Evolutionary conservation across 2,888 invertebrate genomes (phyloP), one percentile per base, ranked within the genome.

Genomic region (Melinaea marsaeus): DNA sequence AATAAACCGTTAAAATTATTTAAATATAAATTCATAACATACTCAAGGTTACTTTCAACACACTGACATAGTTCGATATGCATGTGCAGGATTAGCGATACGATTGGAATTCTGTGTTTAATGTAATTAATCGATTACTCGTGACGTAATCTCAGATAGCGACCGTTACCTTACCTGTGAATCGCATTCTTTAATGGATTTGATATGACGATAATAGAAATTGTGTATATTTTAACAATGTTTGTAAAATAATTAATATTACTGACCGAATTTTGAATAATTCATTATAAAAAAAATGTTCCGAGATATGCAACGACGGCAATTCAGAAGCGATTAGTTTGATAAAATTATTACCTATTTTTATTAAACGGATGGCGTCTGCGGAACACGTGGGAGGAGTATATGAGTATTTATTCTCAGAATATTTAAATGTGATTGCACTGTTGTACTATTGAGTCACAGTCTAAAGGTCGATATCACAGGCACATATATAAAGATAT

Each of bases 361-460:
- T 64, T 62, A 59, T 55, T 63, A 65, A 70, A 69, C 69, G 67
- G 70, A 69, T 64, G 69, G 64, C 67, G 69, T 55, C 64, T 46
- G 60, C 62, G 54, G 60, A 57, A 57, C 59, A 57, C 33, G 67
- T 67, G 63, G 67, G 67, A 54, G 55, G 63, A 33, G 32, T 7
- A 11, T 51, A 46, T 57, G 61, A 61, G 57, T 57, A 55, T 55
- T 61, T 46, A 59, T 67, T 67, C 67, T 65, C 60, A 57, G 65
- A 67, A 67, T 65, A 59, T 61, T 37, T 61, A 60, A 60, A 57
- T 58, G 57, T 45, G 45, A 45, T 48, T 54, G n/a, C 46, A 60
- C 33, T 46, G 55, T 45, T 59, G 63, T 51, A 51, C 32, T 51
- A 58, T 64, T 65, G 67, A 67, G 63, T 65, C 67, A 61, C 63